Conservation (phyloP, 2,888 invertebrate species). For the Limenitis camilla region DNA sequence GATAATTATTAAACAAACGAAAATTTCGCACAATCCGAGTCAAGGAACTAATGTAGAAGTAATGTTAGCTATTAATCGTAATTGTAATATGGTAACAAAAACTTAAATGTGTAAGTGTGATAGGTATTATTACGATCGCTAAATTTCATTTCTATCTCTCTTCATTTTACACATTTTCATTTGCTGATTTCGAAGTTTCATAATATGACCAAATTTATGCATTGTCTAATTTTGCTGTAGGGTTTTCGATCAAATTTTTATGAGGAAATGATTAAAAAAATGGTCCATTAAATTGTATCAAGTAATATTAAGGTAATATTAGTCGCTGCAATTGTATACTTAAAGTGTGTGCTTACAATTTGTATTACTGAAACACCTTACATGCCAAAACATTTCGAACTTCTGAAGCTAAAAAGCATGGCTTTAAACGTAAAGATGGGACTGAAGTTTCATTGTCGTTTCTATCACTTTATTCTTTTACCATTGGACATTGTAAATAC, state of each 20-base stretch:
- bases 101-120: slow-evolving; percentile 36
- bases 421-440: slow-evolving; percentile 58
- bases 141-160: slow-evolving; percentile 16
- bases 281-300: slow-evolving; percentile 68
- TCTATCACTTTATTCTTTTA: slow-evolving; percentile 35
- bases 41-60: slow-evolving; percentile 62
- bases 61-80: slow-evolving; percentile 43
- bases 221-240: slow-evolving; percentile 33
- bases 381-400: slow-evolving; percentile 58
- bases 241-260: slow-evolving; percentile 55
- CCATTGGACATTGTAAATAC: slow-evolving; percentile 65
- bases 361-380: slow-evolving; percentile 38
- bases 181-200: not conserved
- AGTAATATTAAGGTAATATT: slow-evolving; percentile 53
- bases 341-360: slow-evolving; percentile 46
- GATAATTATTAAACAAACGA: slow-evolving; percentile 53
- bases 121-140: slow-evolving; percentile 31
- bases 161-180: not conserved
- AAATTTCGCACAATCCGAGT: slow-evolving; percentile 70
- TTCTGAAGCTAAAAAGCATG: slow-evolving; percentile 51
- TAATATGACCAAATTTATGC: not conserved
- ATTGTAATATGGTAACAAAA: slow-evolving; percentile 43
- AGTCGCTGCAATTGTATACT: slow-evolving; percentile 51
- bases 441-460: slow-evolving; percentile 44
- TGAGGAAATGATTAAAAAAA: slow-evolving; percentile 47